Conservation (phyloP, 2,113 vertebrate genomes). For the Nipponia nippon region DNA sequence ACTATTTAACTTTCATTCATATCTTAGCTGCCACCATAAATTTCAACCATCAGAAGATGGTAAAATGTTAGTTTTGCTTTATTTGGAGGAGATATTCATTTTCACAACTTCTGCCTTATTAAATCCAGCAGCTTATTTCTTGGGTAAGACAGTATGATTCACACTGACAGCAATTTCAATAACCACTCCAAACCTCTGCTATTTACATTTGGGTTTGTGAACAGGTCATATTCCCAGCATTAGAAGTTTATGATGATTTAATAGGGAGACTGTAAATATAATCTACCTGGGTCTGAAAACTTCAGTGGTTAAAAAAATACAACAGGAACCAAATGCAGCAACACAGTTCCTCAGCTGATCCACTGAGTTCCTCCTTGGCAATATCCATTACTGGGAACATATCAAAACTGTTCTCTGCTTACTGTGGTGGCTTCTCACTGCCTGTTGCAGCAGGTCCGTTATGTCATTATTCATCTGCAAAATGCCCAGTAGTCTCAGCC, state of each 20-base stretch:
- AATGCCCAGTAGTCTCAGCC: not conserved
- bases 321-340: not conserved
- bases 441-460: not conserved
- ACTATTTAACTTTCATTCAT: slow-evolving; percentile 63
- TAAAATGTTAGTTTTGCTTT: slow-evolving; percentile 65
- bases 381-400: not conserved
- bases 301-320: slow-evolving; percentile 1
- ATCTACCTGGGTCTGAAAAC: not conserved
- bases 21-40: slow-evolving; percentile 58
- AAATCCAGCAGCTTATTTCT: slow-evolving; percentile 34
- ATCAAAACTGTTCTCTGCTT: not conserved
- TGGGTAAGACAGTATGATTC: slow-evolving; percentile 18
- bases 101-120: slow-evolving; percentile 53
- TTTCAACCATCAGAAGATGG: not conserved
- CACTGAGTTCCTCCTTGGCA: not conserved
- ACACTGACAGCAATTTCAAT: slow-evolving; percentile 47
- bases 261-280: slow-evolving; percentile 36
- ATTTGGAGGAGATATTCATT: slow-evolving; percentile 37
- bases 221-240: slow-evolving; percentile 22
- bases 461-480: not conserved
- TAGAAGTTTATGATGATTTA: slow-evolving; percentile 51
- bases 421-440: not conserved
- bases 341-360: not conserved
- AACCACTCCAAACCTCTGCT: slow-evolving; percentile 36
- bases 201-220: slow-evolving; percentile 49